Conservation (phyloP, 2,888 invertebrate species). For the Limnephilus marmoratus region DNA sequence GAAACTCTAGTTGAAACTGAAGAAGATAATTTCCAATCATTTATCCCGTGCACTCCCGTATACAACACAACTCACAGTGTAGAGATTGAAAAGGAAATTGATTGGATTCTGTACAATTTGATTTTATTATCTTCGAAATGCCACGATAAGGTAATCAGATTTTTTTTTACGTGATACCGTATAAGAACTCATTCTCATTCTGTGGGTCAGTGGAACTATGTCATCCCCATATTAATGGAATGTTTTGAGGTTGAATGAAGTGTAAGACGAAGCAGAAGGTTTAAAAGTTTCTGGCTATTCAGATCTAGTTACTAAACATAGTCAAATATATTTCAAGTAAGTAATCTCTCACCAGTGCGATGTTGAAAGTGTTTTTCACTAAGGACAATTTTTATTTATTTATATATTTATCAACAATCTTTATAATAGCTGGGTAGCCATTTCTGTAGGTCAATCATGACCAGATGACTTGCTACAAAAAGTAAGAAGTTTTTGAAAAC, state of each 20-base stretch:
- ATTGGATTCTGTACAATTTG: conserved; percentile 70
- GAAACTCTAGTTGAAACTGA: conserved; percentile 61
- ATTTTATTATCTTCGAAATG: conserved; percentile 70
- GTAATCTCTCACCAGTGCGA: background rate
- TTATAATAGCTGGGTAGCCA: background rate
- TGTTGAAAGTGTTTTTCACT: background rate
- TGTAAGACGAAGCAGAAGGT: background rate
- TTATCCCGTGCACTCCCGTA: conserved; percentile 67
- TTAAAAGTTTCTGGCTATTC: background rate
- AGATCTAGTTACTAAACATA: background rate
- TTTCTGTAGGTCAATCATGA: background rate
- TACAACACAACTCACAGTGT: conserved; percentile 39
- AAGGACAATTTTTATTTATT: background rate
- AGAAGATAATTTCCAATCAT: conserved; percentile 66
- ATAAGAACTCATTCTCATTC: background rate
- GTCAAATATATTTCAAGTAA: background rate
- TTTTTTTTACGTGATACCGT: background rate
- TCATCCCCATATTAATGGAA: background rate
- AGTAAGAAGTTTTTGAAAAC: background rate
- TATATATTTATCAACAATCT: background rate
- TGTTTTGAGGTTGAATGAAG: too few species aligned
- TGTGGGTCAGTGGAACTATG: background rate
- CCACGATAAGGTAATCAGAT: conserved; percentile 70
- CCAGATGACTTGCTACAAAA: background rate
- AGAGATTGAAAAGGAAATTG: conserved; percentile 66